phyloP scores from a whole-genome alignment of 1,140 invertebrate species.

The Agrypnia vestita region DNA sequence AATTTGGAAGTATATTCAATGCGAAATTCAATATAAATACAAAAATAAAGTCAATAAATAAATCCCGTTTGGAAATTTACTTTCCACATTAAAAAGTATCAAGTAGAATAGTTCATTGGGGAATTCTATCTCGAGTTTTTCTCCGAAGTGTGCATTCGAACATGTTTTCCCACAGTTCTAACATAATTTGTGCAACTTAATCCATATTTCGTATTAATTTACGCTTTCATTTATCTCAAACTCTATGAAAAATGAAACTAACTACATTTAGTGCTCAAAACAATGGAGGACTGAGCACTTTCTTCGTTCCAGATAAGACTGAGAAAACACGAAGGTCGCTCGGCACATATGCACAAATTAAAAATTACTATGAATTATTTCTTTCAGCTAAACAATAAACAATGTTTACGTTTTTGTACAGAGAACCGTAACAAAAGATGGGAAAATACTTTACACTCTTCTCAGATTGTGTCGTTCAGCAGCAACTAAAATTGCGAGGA shows the following conservation, averaged over 20 bases:
- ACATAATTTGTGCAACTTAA: slow-evolving; percentile 17
- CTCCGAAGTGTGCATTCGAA: neutral
- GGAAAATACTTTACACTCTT: slow-evolving; percentile 18
- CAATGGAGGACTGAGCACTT: slow-evolving; percentile 13
- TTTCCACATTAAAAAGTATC: no score
- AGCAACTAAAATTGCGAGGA: neutral
- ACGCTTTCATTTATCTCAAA: slow-evolving; percentile 43
- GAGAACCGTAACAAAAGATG: slow-evolving; percentile 17
- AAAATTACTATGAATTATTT: slow-evolving; percentile 15
- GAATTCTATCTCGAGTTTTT: neutral
- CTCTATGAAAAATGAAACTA: slow-evolving; percentile 47
- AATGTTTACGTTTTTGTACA: slow-evolving; percentile 32
- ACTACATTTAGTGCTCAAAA: slow-evolving; percentile 16
- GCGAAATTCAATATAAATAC: no score
- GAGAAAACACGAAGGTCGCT: slow-evolving; percentile 43
- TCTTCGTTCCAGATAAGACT: slow-evolving; percentile 31
- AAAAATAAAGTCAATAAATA: no score
- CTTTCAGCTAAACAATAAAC: slow-evolving; percentile 23
- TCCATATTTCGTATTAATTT: slow-evolving; percentile 29
- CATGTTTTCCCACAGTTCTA: neutral
- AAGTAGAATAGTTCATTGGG: no score
- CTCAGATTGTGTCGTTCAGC: neutral
- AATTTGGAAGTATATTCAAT: no score
- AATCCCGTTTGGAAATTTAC: no score
- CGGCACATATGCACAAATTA: slow-evolving; percentile 4